Evolutionary conservation across 1,140 invertebrate genomes (phyloP).

Genomic region (Drosophila leontia): DNA sequence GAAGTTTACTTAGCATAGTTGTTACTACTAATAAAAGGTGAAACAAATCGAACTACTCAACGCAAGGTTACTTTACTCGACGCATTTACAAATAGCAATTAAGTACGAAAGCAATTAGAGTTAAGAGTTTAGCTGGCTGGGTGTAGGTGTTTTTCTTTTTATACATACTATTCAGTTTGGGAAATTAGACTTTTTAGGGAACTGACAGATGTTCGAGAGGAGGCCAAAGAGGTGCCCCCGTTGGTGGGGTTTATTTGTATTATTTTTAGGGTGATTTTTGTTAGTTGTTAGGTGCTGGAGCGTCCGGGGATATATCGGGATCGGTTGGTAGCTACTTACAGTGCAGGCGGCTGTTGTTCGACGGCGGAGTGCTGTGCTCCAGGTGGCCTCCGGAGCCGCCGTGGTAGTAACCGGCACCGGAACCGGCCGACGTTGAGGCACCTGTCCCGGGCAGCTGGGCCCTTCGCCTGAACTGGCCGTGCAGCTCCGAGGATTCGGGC

Average conservation of each 20-base stretch:
- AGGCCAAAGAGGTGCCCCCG: constrained; percentile 28
- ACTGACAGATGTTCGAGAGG: constrained; percentile 12
- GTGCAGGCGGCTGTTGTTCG: constrained; percentile 85
- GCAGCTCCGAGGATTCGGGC: constrained; percentile 94
- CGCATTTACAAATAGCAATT: constrained; percentile 18
- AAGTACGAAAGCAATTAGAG: constrained; percentile 20
- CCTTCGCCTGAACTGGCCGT: constrained; percentile 90
- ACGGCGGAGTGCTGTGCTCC: constrained; percentile 86
- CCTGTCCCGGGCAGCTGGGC: constrained; percentile 75
- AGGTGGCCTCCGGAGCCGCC: constrained; percentile 85
- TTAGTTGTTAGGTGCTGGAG: constrained; percentile 48
- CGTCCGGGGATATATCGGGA: constrained; percentile 21
- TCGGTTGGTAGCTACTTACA: constrained; percentile 80
- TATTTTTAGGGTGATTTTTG: constrained; percentile 3
- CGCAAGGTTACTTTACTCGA: constrained; percentile 43
- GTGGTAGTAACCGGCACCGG: constrained; percentile 84
- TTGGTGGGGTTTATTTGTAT: constrained; percentile 3
- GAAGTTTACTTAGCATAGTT: constrained; percentile 7
- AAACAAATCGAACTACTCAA: constrained; percentile 45
- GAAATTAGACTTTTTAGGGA: constrained; percentile 26
- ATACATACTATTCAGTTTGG: constrained; percentile 35
- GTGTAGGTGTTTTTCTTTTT: constrained; percentile 3
- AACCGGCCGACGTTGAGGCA: constrained; percentile 55
- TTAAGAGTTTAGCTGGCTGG: constrained; percentile 5
- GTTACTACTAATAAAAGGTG: constrained; percentile 23